A percentile compares a stretch with the other conserved stretches of the same genome.
Evolutionary conservation across 2,113 vertebrate species (phyloP).

Genomic region (Thamnaconus septentrionalis): DNA sequence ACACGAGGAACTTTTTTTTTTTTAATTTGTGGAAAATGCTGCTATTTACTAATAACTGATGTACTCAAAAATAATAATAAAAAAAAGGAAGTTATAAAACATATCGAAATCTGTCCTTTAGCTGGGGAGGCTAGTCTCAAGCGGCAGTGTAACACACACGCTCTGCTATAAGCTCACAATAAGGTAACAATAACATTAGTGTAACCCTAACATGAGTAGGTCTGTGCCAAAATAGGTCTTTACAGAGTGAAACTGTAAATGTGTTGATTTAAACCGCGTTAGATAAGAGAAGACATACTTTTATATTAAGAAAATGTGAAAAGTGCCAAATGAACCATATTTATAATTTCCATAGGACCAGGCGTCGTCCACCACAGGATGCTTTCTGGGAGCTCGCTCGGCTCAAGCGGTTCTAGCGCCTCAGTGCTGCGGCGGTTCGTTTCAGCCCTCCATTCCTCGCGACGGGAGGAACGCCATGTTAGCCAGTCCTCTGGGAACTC

Average conservation of each 20-base stretch:
- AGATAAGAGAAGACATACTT: slow-evolving; percentile 76
- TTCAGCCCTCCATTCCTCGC: slow-evolving; percentile 63
- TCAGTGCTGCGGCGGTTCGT: background rate
- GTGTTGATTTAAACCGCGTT: slow-evolving; percentile 72
- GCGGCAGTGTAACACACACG: slow-evolving; percentile 70
- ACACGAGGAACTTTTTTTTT: slow-evolving; percentile 56
- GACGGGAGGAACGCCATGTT: slow-evolving; percentile 53
- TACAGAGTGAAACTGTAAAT: slow-evolving; percentile 68
- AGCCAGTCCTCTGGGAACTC: slow-evolving; percentile 57
- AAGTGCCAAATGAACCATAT: slow-evolving; percentile 84
- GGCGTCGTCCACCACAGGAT: slow-evolving; percentile 33
- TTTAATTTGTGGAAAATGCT: slow-evolving; percentile 80
- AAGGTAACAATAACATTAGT: slow-evolving; percentile 67
- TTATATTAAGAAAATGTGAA: slow-evolving; percentile 82
- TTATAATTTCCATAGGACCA: slow-evolving; percentile 65
- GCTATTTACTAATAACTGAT: slow-evolving; percentile 81
- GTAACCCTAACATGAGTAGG: slow-evolving; percentile 71
- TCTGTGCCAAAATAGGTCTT: slow-evolving; percentile 81
- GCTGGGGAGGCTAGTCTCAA: slow-evolving; percentile 73
- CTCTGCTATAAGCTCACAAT: slow-evolving; percentile 63
- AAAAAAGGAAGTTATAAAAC: slow-evolving; percentile 43
- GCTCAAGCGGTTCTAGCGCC: slow-evolving; percentile 39
- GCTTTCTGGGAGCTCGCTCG: slow-evolving; percentile 59
- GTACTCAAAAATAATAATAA: slow-evolving; percentile 69
- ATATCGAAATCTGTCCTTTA: slow-evolving; percentile 77